Percentiles rank a stretch among this genome's conserved stretches.
Evolutionary conservation across 2,888 invertebrate species (phyloP).

Genomic region (Oxyteleia sp.): DNA sequence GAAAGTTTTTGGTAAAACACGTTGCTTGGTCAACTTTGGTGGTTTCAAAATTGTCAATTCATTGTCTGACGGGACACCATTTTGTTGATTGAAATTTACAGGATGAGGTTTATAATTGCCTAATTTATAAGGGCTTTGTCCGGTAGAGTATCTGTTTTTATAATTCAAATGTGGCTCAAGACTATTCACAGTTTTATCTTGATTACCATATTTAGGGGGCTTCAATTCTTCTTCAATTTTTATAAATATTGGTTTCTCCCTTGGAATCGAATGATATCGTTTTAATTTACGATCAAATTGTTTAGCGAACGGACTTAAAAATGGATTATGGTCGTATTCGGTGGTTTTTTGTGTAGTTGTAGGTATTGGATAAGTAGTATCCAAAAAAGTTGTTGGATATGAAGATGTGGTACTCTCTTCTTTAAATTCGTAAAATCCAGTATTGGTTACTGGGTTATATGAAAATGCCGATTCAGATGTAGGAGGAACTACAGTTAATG

Average conservation of each 20-base stretch:
- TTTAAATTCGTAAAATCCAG: too few species aligned
- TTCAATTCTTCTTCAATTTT: conserved; percentile 31
- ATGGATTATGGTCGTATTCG: too few species aligned
- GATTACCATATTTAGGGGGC: conserved; percentile 24
- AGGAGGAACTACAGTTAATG: too few species aligned
- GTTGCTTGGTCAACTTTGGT: conserved; percentile 9
- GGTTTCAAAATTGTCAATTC: conserved; percentile 47
- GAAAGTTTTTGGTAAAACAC: conserved; percentile 6
- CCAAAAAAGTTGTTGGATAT: too few species aligned
- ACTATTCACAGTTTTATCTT: conserved; percentile 31
- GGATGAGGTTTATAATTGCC: conserved; percentile 23
- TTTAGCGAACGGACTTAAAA: too few species aligned
- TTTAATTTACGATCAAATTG: conserved; percentile 61
- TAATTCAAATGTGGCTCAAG: neutral
- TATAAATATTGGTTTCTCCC: conserved; percentile 33
- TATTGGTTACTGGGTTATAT: too few species aligned
- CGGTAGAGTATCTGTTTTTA: conserved; percentile 9
- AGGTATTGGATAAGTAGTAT: too few species aligned
- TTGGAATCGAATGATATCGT: conserved; percentile 44
- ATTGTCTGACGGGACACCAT: conserved; percentile 25
- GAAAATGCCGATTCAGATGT: too few species aligned
- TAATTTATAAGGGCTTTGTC: conserved; percentile 5
- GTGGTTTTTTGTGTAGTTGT: too few species aligned
- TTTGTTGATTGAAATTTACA: conserved; percentile 25
- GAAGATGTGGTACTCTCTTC: too few species aligned